Percentiles rank a stretch among this genome's conserved stretches.
Conservation (phyloP, 2,888 invertebrate species). For the Agrotis ipsilon region DNA sequence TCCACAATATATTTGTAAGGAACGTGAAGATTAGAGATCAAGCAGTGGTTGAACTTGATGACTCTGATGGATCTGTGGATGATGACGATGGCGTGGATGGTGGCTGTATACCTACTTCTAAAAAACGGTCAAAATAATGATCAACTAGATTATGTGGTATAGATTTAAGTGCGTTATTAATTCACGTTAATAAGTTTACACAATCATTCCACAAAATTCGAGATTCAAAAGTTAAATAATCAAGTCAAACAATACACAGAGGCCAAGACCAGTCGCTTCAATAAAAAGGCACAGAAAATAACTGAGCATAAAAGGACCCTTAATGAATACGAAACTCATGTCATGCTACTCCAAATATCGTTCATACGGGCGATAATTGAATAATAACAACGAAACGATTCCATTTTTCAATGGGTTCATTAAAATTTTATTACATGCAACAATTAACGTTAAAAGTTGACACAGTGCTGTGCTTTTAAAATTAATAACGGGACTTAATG, state of each 20-base stretch:
- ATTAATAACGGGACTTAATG: slow-evolving; percentile 52
- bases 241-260: background rate
- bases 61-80: too few relatives aligned
- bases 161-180: too few relatives aligned
- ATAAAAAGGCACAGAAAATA: slow-evolving; percentile 16
- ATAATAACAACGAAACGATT: slow-evolving; percentile 74
- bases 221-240: background rate
- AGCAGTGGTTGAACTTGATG: too few relatives aligned
- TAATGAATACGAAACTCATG: slow-evolving; percentile 28
- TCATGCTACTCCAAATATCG: slow-evolving; percentile 34
- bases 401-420: slow-evolving; percentile 78
- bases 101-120: too few relatives aligned
- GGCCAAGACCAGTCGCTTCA: too few relatives aligned
- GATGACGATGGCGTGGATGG: too few relatives aligned
- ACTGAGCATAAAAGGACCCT: slow-evolving; percentile 22
- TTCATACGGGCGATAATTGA: slow-evolving; percentile 78
- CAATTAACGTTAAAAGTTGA: slow-evolving; percentile 64
- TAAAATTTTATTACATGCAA: slow-evolving; percentile 74
- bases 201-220: background rate
- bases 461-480: slow-evolving; percentile 49
- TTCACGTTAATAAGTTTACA: too few relatives aligned
- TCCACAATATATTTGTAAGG: too few relatives aligned
- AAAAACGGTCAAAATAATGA: too few relatives aligned
- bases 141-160: too few relatives aligned
- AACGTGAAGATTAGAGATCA: too few relatives aligned